phyloP scores from a whole-genome alignment of 2,797 vertebrate species.

The Rhyacichthys aspro region DNA sequence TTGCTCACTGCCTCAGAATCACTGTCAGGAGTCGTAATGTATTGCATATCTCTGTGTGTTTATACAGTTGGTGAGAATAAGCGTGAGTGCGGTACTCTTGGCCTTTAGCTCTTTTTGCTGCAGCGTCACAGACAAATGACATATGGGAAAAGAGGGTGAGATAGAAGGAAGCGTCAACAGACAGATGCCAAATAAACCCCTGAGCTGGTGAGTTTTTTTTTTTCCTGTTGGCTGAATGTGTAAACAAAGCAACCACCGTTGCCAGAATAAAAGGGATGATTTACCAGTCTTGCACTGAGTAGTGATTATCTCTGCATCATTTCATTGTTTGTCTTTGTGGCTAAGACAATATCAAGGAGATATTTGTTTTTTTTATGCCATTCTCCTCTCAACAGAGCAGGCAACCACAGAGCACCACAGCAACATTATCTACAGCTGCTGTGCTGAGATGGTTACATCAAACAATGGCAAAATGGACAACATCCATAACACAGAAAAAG shows the following conservation, averaged over 20 bases:
- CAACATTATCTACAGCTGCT: slow-evolving; percentile 12
- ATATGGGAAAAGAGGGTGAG: slow-evolving; percentile 16
- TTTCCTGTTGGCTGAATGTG: slow-evolving; percentile 10
- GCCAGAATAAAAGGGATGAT: slow-evolving; percentile 23
- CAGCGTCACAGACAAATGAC: slow-evolving; percentile 15
- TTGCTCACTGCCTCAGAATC: background rate
- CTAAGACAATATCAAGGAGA: slow-evolving; percentile 29
- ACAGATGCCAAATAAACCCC: slow-evolving; percentile 33
- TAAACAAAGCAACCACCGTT: slow-evolving; percentile 29
- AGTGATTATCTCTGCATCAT: slow-evolving; percentile 21
- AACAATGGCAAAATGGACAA: too few relatives aligned
- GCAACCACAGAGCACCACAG: slow-evolving; percentile 32
- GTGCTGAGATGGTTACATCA: too few relatives aligned
- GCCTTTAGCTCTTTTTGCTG: slow-evolving; percentile 22
- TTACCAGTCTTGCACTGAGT: slow-evolving; percentile 20
- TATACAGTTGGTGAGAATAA: slow-evolving; percentile 8
- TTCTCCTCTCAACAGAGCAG: slow-evolving; percentile 24
- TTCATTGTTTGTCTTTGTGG: slow-evolving; percentile 20
- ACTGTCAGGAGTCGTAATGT: background rate
- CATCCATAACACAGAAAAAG: too few relatives aligned
- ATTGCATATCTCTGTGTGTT: slow-evolving; percentile 14
- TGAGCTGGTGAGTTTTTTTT: slow-evolving; percentile 1
- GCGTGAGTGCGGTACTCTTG: slow-evolving; percentile 29
- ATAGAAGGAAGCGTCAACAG: slow-evolving; percentile 30
- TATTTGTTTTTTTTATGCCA: slow-evolving; percentile 29